phyloP scores from a whole-genome alignment of 2,113 vertebrate species.

The Melanocharis versteri region DNA sequence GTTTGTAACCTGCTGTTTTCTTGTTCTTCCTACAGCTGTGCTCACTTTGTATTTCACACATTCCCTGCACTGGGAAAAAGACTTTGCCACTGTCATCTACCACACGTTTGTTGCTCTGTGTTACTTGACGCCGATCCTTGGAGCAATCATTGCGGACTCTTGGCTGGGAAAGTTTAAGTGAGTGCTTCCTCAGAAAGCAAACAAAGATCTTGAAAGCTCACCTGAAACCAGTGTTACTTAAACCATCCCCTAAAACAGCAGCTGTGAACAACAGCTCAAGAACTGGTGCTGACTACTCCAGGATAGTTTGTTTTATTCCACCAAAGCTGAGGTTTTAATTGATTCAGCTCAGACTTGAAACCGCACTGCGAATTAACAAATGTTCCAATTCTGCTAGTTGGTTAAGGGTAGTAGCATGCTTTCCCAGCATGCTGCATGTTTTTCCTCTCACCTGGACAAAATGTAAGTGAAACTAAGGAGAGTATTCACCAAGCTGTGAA shows the following conservation, averaged over 20 bases:
- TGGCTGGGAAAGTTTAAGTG: constrained; percentile 97
- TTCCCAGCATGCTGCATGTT: not conserved
- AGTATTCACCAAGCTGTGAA: not conserved
- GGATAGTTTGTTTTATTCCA: not conserved
- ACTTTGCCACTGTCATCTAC: constrained; percentile 88
- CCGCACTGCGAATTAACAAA: not conserved
- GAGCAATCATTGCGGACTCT: constrained; percentile 90
- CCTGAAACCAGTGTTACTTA: not conserved
- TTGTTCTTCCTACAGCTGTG: constrained; percentile 75
- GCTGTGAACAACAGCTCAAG: not conserved
- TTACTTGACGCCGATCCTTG: constrained; percentile 90
- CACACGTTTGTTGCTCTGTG: constrained; percentile 91
- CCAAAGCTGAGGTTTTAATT: not conserved
- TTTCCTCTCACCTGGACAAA: not conserved
- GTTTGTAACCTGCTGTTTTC: not conserved
- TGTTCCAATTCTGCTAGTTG: not conserved
- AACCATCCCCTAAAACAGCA: not conserved
- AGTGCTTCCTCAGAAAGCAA: constrained; percentile 46
- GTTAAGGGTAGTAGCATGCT: not conserved
- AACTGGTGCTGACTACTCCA: not conserved
- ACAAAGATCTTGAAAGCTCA: not conserved
- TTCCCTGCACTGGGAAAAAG: constrained; percentile 84
- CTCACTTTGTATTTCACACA: constrained; percentile 89
- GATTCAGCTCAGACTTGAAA: not conserved
- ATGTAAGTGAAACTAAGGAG: not conserved